Base-by-base conservation (phyloP, 2,888 invertebrate species). In the Nephrotoma flavescens region DNA sequence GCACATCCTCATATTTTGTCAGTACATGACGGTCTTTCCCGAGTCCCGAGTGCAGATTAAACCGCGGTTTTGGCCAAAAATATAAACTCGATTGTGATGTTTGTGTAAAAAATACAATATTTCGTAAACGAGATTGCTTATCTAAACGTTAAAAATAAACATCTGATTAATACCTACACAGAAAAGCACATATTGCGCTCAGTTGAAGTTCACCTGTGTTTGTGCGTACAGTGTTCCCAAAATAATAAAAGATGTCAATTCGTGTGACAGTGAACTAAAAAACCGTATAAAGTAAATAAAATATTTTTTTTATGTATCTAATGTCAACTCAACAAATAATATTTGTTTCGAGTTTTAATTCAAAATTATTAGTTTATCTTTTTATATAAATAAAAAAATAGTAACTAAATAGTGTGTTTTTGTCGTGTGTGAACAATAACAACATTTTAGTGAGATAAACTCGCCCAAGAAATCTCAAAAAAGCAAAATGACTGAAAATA, bases 401-500 rank as follows among this genome's bases (percentile, higher is more conserved):
- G 71, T 31, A 71, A 71, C 11, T 71, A 19, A 71, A 71, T 71
- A 71, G 71, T 71, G 52, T 57, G 52, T 52, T 19, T 19, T 19
- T 71, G 9, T 19, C 71, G 71, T 7, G 31, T 71, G 31, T 44
- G 11, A 71, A 71, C 19, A 9, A 71, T 71, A 71, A 71, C 71
- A 71, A 31, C 31, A 31, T 31, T 31, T 71, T 71, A 71, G 31
- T 71, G 71, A 31, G 31, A 71, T 31, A 71, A 12, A 15, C 15
- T 31, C 31, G 71, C 1, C 7, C 71, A 31, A 31, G 9, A 3
- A 71, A 71, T 31, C 71, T 71, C 52, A 15, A 2, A 44, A 47
- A 57, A 7, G 41, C 15, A 2, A 91, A 89, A 91, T 91, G 89
- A 90, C 91, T 42, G 91, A 92, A 87, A 92, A 92, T 88, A 92